Evolutionary conservation across 1,140 invertebrate species (phyloP), one percentile per base, ranked within the genome.

Genomic region (Chelonus insularis): DNA sequence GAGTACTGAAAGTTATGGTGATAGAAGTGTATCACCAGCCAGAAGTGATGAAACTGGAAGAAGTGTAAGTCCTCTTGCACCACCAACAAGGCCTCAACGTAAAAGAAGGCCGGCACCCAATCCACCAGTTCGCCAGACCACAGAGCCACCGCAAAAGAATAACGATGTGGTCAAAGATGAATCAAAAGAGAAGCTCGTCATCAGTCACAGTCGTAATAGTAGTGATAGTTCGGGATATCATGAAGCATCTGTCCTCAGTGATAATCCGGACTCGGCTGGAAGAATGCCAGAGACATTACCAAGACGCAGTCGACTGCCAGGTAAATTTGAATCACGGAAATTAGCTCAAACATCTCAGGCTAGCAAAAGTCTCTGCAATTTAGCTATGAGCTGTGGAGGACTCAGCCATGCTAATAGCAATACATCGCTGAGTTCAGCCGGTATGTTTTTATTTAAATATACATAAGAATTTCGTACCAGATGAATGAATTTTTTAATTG

Each of bases 191-290:
- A 77, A 75, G 32, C 75, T 75, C 20, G 77, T 84, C 20, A 85
- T 86, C 37, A 85, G 83, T 70, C 89, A 90, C 80, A 90, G 88
- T 4, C 81, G 89, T 55, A 90, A 90, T 67, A 90, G 88, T 74
- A 90, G 88, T 65, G 89, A 91, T 72, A 90, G 88, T 64, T 89
- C 87, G 55, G 90, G 89, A 1, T 91, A 90, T 71, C 89, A 91
- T 72, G 89, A 91, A 70, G 85, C 89, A 6, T 89, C 88, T 2
- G 82, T 89, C 6, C 78, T 89, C 48, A 88, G 88, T 65, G 86
- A 88, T 66, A 85, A 84, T 66, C 79, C 78, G 0, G 84, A 84
- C 41, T 78, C 80, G 0, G 77, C 78, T 8, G 71, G 69, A 0
- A 66, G 76, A 45, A 71, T 77, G 60, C 75, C 72, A 1, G 78